Base-by-base conservation (phyloP, 1,140 invertebrate species). In the Megalopta genalis region DNA sequence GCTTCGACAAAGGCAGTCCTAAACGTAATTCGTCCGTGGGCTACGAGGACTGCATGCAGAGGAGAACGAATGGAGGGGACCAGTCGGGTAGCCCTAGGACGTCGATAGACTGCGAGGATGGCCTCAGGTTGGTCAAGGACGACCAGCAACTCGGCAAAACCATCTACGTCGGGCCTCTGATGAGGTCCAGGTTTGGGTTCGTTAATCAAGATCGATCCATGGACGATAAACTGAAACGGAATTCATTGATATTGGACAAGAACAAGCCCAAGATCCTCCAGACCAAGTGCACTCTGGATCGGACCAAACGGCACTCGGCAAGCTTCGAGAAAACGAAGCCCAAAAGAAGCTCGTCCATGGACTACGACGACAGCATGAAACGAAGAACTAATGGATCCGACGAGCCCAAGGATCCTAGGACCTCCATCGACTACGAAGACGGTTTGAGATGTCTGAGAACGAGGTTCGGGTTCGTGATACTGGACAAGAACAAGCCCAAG, bases 401-500 rank as follows among this genome's bases (percentile, higher is more conserved):
- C 18, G 81, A 84, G 12, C 12, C 54, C 0, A 85, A 85, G 23
- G 71, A 46, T 14, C 70, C 79, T 21, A 77, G 84, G 16, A 79
- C 87, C 8, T 89, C 90, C 0, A 76, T 90, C 21, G 91, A 92
- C 46, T 92, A 89, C 60, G 90, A 91, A 12, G 89, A 91, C 0
- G 79, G 77, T 1, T 62, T 87, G 23, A 82, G 79, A 39, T 82
- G 77, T 8, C 14, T 65, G 32, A 90, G 86, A 70, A 39, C 75
- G 2, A 83, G 75, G 59, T 89, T 86, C 25, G 83, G 83, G 0
- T 88, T 84, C 42, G 27, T 90, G 60, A 87, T 85, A 66, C 25
- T 86, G 9, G 88, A 89, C 0, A 90, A 91, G 62, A 86, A 91
- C 8, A 88, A 87, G 60, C 57, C 81, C 0, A 87, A 88, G 27